These are phyloP conservation scores for Catostylus mosaicus DNA, from an alignment of 30 jellyfish, hydroid and myxozoan species.

Conservation along the genomic window DNA sequence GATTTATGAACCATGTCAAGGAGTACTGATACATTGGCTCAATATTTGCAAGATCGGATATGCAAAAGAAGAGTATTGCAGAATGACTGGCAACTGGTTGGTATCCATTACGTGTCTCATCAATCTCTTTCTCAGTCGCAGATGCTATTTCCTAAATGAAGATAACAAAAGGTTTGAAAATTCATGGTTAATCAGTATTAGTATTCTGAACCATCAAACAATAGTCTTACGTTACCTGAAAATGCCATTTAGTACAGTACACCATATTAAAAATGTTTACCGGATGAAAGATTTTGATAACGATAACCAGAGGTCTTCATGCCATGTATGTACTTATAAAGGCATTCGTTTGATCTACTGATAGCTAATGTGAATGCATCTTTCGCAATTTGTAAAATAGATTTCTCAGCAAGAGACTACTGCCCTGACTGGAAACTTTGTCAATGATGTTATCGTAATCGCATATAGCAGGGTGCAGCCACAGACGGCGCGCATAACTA, in stretches of 20 bases:
- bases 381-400: no score
- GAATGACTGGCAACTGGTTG: constrained; percentile 98
- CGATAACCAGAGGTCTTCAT: no score
- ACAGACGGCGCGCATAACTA: no score
- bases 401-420: no score
- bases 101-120: constrained; percentile 97
- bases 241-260: neutral
- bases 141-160: constrained; percentile 81
- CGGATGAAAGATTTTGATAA: neutral
- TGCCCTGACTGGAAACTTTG: no score
- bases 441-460: no score
- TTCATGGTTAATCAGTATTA: neutral
- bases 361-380: no score
- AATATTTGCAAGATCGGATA: constrained; percentile 95
- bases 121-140: constrained; percentile 94
- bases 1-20: constrained; percentile 92
- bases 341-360: no score
- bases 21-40: constrained; percentile 99
- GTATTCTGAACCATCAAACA: neutral
- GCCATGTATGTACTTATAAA: no score
- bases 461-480: no score
- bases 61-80: constrained; percentile 91
- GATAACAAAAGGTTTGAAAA: neutral
- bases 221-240: neutral
- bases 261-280: no score